phyloP scores from a whole-genome alignment of 23 tunicate genomes.

The Styela plicata region DNA sequence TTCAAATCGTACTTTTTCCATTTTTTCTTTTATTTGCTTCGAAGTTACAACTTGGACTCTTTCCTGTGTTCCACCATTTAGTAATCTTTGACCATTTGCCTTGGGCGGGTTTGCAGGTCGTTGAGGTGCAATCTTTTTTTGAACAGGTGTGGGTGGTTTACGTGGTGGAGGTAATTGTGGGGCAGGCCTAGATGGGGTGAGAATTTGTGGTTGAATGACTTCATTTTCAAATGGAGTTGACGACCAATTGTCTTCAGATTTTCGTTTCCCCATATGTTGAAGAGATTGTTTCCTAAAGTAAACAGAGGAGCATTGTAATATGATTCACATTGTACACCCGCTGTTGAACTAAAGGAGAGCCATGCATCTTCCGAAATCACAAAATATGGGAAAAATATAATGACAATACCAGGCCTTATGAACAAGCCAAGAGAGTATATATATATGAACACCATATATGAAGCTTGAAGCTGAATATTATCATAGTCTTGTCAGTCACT shows the following conservation, averaged over 20 bases:
- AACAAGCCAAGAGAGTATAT: too few species aligned
- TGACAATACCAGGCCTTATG: too few species aligned
- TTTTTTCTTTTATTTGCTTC: constrained; percentile 37
- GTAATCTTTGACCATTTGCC: not conserved
- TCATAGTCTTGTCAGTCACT: too few species aligned
- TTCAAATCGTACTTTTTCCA: constrained; percentile 83
- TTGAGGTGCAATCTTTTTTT: constrained; percentile 27
- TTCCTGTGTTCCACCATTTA: not conserved
- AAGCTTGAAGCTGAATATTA: too few species aligned
- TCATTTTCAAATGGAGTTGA: not conserved
- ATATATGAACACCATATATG: too few species aligned
- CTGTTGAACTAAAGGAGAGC: too few species aligned
- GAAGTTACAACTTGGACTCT: constrained; percentile 9
- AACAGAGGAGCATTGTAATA: not conserved
- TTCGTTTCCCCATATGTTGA: not conserved
- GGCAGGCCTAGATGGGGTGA: constrained; percentile 29
- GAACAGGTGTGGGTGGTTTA: not conserved
- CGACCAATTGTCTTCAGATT: not conserved
- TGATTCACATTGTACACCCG: not conserved
- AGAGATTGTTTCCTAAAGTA: constrained; percentile 21
- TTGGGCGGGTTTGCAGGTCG: constrained; percentile 50
- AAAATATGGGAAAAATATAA: too few species aligned
- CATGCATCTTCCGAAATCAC: too few species aligned
- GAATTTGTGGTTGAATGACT: not conserved
- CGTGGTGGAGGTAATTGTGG: constrained; percentile 38